Conservation (phyloP, 2,888 invertebrate genomes). For the Amphipyra berbera region DNA sequence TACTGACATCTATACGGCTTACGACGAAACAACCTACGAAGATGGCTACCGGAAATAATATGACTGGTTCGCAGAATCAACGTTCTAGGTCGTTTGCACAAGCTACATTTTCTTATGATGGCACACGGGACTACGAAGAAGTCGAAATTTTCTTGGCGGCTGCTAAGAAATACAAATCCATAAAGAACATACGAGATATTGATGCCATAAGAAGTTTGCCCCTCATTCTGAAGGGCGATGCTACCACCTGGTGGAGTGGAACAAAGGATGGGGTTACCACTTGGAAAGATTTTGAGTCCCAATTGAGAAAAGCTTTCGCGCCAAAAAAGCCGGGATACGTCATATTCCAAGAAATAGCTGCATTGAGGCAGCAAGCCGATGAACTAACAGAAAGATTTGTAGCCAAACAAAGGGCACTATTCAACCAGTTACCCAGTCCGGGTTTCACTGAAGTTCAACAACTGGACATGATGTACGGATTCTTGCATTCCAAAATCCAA, state of each 20-base stretch:
- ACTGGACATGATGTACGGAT: constrained; percentile 47
- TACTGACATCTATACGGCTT: too few relatives aligned
- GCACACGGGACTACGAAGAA: constrained; percentile 30
- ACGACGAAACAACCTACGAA: background rate
- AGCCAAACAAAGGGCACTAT: constrained; percentile 34
- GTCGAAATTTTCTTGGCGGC: constrained; percentile 30
- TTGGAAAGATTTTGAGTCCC: constrained; percentile 43
- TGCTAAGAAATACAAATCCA: constrained; percentile 35
- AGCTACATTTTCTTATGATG: constrained; percentile 33
- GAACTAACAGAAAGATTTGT: constrained; percentile 44
- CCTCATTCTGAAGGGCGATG: constrained; percentile 35
- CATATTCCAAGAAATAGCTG: constrained; percentile 31
- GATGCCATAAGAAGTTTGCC: constrained; percentile 40
- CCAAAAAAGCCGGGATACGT: constrained; percentile 35
- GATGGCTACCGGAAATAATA: constrained; percentile 2
- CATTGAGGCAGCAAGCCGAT: constrained; percentile 29
- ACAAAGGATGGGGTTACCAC: constrained; percentile 20
- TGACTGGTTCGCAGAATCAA: constrained; percentile 25
- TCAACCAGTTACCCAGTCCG: constrained; percentile 32
- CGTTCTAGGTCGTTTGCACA: constrained; percentile 45
- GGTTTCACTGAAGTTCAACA: constrained; percentile 38
- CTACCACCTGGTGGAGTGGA: constrained; percentile 43
- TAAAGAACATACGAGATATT: constrained; percentile 37
- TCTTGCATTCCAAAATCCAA: constrained; percentile 26
- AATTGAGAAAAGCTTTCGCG: constrained; percentile 24